These are phyloP conservation scores for Trachurus trachurus DNA, from an alignment of 2,797 vertebrate genomes.

Conservation along the genomic window DNA sequence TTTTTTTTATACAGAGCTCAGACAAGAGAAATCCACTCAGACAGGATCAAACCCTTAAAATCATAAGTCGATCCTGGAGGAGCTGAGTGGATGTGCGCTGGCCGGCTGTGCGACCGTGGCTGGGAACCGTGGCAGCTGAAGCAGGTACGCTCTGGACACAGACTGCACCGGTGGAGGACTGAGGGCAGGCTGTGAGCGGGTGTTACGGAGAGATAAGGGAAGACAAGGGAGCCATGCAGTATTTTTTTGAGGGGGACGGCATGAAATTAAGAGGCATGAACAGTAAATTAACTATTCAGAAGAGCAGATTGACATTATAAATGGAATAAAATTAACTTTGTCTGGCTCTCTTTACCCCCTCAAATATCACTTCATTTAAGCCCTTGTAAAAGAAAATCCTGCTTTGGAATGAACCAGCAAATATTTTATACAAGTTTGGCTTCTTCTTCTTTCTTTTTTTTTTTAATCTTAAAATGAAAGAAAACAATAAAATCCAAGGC, in stretches of 20 bases:
- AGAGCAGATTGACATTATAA: slow-evolving; percentile 53
- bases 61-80: slow-evolving; percentile 9
- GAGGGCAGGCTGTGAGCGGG: slow-evolving; percentile 53
- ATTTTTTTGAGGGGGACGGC: slow-evolving; percentile 11
- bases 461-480: neutral
- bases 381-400: neutral
- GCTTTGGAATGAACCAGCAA: slow-evolving; percentile 6
- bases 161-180: slow-evolving; percentile 46
- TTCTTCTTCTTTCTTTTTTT: neutral
- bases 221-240: slow-evolving; percentile 25
- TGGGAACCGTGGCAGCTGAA: slow-evolving; percentile 28
- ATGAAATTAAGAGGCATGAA: slow-evolving; percentile 64
- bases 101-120: slow-evolving; percentile 3
- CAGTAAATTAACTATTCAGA: slow-evolving; percentile 63
- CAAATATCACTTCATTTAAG: slow-evolving; percentile 7
- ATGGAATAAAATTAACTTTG: slow-evolving; percentile 52
- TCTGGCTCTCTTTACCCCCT: slow-evolving; percentile 21
- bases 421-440: neutral
- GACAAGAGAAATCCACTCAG: slow-evolving; percentile 3
- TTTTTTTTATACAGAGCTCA: neutral
- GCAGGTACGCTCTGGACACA: slow-evolving; percentile 61
- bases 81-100: slow-evolving; percentile 22
- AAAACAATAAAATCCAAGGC: neutral
- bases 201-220: slow-evolving; percentile 73
- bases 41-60: slow-evolving; percentile 17